Percentiles rank a stretch among this genome's conserved stretches.
These are phyloP conservation scores for Dryococelus australis DNA, from an alignment of 2,888 invertebrate genomes.

Conservation along the genomic window DNA sequence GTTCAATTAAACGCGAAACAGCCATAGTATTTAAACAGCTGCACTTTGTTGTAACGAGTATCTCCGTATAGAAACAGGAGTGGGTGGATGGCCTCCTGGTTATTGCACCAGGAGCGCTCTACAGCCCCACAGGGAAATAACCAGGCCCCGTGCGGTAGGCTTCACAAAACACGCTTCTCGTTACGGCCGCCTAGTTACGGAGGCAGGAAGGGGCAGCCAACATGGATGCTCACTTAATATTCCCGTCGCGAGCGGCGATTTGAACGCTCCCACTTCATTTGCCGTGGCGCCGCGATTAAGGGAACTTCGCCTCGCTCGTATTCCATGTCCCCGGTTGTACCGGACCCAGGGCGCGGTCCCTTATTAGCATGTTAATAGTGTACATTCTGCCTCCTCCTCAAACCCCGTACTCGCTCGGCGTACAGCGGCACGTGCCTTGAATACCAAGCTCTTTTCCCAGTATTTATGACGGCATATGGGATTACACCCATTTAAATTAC, in stretches of 20 bases:
- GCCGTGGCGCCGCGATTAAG: neutral
- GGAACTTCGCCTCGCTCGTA: neutral
- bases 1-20: too few species aligned
- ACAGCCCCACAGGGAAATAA: neutral
- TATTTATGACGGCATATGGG: neutral
- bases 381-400: neutral
- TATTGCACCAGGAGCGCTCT: neutral
- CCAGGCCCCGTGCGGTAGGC: neutral
- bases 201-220: neutral
- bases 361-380: constrained; percentile 10
- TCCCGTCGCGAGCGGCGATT: neutral
- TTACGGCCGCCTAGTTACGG: neutral
- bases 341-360: constrained; percentile 1
- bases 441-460: neutral
- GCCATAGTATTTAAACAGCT: neutral
- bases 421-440: neutral
- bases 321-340: neutral
- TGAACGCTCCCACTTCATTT: neutral
- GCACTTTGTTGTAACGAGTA: neutral
- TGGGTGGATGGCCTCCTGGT: neutral
- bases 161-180: neutral
- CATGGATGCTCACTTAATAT: neutral
- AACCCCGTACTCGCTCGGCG: neutral
- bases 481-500: neutral
- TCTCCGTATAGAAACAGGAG: too few species aligned